phyloP scores from a whole-genome alignment of 2,888 invertebrate species.

The Synergus japonicus region DNA sequence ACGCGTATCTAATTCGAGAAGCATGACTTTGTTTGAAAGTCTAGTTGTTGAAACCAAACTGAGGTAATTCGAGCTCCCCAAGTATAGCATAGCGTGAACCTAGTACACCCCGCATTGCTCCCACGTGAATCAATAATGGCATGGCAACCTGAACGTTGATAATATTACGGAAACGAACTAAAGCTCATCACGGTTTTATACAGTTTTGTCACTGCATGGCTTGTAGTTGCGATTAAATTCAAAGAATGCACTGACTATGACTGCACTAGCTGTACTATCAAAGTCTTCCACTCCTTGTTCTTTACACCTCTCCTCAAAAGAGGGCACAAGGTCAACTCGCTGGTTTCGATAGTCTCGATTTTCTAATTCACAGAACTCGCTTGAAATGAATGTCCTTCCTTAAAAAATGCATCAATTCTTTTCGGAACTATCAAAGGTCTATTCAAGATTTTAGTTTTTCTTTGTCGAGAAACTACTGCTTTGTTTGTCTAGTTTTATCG shows the following conservation, averaged over 20 bases:
- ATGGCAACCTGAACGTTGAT: constrained; percentile 62
- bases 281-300: background rate
- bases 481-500: constrained; percentile 27
- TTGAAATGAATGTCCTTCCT: background rate
- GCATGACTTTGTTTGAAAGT: background rate
- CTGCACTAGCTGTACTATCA: background rate
- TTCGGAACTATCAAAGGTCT: background rate
- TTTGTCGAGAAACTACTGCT: background rate
- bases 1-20: background rate
- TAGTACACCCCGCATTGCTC: constrained; percentile 48
- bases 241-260: background rate
- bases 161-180: background rate
- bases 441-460: constrained; percentile 18
- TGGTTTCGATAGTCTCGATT: constrained; percentile 21
- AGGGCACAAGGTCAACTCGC: constrained; percentile 16
- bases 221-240: background rate
- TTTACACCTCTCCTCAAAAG: background rate
- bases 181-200: background rate
- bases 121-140: constrained; percentile 67
- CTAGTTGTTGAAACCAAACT: constrained; percentile 18
- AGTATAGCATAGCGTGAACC: constrained; percentile 43
- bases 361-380: constrained; percentile 1
- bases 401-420: background rate
- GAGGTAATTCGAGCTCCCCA: constrained; percentile 24
- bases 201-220: constrained; percentile 5